Evolutionary conservation across 2,797 vertebrate genomes (phyloP).

Genomic region (Lacerta viridis): DNA sequence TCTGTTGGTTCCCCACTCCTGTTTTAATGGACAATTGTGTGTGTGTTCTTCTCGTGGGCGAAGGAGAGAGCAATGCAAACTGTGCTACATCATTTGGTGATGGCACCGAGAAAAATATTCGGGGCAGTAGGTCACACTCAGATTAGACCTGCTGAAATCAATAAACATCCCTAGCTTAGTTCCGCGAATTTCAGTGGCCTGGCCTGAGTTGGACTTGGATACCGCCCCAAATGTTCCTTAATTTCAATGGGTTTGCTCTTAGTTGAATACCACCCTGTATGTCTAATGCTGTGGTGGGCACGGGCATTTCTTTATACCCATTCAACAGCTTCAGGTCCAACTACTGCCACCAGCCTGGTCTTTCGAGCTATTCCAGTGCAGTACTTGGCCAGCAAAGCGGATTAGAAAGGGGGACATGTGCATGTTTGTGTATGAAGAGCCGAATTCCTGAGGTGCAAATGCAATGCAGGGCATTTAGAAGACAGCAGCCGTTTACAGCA

Average conservation of each 20-base stretch:
- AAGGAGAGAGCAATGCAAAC: neutral
- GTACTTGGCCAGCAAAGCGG: neutral
- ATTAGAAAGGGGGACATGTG: neutral
- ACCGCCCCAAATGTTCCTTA: no score
- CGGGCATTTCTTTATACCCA: neutral
- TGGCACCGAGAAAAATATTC: neutral
- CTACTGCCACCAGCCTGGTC: neutral
- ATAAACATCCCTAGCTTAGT: no score
- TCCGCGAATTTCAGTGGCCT: no score
- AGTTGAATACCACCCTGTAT: no score
- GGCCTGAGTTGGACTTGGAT: no score
- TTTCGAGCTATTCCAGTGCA: neutral
- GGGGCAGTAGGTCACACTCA: neutral
- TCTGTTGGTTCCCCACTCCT: no score
- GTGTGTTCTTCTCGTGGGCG: no score
- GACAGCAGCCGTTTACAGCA: no score
- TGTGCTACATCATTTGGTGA: neutral
- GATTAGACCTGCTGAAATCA: neutral
- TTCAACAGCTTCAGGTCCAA: neutral
- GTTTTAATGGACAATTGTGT: no score
- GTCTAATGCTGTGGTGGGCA: neutral
- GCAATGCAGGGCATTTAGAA: neutral
- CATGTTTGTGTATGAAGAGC: neutral
- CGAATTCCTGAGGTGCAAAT: neutral
- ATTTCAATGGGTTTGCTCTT: no score